Base-by-base conservation (phyloP, 2,797 vertebrate species). In the Brachyalestes nurse region DNA sequence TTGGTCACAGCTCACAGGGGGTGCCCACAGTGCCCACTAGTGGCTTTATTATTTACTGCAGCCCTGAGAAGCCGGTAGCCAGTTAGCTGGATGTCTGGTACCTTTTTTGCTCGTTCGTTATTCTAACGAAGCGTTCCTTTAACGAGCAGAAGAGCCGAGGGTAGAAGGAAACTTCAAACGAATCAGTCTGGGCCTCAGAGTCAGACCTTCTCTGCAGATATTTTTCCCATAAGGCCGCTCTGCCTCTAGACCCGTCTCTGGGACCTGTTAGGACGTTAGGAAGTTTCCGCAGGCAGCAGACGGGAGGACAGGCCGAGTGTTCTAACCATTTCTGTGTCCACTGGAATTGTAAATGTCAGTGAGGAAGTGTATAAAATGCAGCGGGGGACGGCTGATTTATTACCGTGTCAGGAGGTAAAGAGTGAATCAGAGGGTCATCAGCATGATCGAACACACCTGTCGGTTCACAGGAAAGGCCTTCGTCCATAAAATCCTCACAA, bases 341-440 rank as follows among this genome's bases (percentile, higher is more conserved):
- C 57, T 67, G 64, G 79, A 79, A 80, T 82, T 70, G 84, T 90
- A 91, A 89, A 90, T 88, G 91, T 92, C 91, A 91, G 66, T 77
- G 82, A 64, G 83, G 76, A 89, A 83, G 81, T 79, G 75, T 55
- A 60, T 83, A 67, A 79, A 71, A 64, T 70, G 77, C 78, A 74
- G 49, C 60, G 45, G 34, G 62, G 23, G 55, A 53, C 47, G 23
- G 38, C 40, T 49, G 51, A 73, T 75, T 81, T 76, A 60, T 66
- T 49, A 57, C 51, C 1, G 9, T 60, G 69, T 73, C 58, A 58
- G 16, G 62, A 49, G 69, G 55, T 14, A 69, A 69, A 62, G 28
- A 53, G 65, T 61, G 77, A 64, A 28, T 14, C 13, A 28, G 72
- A 58, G 53, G 19, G 16, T 71, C 17, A 5, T 8, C 40, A 42